Conservation (phyloP, 2,888 invertebrate species). For the Meiosimyza platycephala region DNA sequence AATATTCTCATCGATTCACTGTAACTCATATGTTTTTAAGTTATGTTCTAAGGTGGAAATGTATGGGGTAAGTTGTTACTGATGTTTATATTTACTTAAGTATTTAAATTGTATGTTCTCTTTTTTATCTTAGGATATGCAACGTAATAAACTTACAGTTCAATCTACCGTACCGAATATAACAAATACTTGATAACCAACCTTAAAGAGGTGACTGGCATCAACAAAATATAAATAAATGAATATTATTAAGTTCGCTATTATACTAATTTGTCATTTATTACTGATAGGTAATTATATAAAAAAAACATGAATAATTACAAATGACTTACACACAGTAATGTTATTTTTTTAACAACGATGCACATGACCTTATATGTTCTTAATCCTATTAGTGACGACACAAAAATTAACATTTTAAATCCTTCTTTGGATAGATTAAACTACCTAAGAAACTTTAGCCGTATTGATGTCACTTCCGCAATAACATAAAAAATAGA, state of each 20-base stretch:
- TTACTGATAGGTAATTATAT: constrained; percentile 33
- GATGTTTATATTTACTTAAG: neutral
- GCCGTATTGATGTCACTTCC: too few species aligned
- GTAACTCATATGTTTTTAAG: constrained; percentile 84
- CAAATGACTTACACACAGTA: constrained; percentile 4
- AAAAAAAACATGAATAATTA: constrained; percentile 42
- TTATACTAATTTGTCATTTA: too few species aligned
- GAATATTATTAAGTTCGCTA: too few species aligned
- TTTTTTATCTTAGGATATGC: constrained; percentile 54
- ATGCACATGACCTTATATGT: constrained; percentile 17
- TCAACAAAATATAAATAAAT: constrained; percentile 63
- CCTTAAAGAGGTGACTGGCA: constrained; percentile 74
- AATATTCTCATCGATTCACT: constrained; percentile 80
- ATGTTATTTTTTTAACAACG: too few species aligned
- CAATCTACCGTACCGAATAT: constrained; percentile 78
- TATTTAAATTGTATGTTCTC: neutral
- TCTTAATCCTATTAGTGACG: too few species aligned
- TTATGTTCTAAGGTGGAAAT: constrained; percentile 90
- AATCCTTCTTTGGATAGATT: too few species aligned
- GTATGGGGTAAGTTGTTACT: constrained; percentile 79
- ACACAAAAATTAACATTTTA: too few species aligned
- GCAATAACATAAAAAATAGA: too few species aligned
- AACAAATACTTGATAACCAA: constrained; percentile 78
- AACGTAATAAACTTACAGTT: constrained; percentile 80
- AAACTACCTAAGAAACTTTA: too few species aligned